phyloP scores from a whole-genome alignment of 2,113 vertebrate genomes.

The Gavialis gangeticus region DNA sequence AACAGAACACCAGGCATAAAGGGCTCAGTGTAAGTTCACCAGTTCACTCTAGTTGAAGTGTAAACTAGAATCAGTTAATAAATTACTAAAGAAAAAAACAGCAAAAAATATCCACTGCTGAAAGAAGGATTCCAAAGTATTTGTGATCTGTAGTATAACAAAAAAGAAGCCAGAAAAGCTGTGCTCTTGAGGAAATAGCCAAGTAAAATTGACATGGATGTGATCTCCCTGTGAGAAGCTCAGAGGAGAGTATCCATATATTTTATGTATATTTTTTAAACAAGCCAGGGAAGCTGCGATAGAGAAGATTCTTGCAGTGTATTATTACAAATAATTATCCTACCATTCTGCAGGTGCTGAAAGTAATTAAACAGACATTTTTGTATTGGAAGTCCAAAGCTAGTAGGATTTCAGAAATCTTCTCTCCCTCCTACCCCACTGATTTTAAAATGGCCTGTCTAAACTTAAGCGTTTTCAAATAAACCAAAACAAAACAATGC shows the following conservation, averaged over 20 bases:
- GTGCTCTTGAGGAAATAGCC: not conserved
- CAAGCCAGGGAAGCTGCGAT: not conserved
- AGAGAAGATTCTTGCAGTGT: not conserved
- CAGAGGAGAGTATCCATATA: not conserved
- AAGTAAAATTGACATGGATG: not conserved
- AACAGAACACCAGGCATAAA: not conserved
- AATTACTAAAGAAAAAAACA: not conserved
- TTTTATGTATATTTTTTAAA: not conserved
- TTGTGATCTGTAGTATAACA: not conserved
- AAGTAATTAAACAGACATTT: not conserved
- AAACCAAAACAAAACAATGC: rapidly evolving
- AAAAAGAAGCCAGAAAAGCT: not conserved
- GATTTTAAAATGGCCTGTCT: rapidly evolving
- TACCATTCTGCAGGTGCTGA: not conserved
- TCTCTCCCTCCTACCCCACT: not conserved
- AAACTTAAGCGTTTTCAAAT: not conserved
- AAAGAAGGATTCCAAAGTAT: not conserved
- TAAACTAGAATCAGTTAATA: not conserved
- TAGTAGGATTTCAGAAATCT: rapidly evolving
- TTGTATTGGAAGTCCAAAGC: not conserved
- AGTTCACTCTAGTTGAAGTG: not conserved
- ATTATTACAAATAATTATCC: not conserved
- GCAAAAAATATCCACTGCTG: no score
- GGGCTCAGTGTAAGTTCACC: no score
- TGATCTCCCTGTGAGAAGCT: not conserved